Evolutionary conservation across 2,113 vertebrate species (phyloP), one percentile per base, ranked within the genome.

Genomic region (Corvus hawaiiensis): DNA sequence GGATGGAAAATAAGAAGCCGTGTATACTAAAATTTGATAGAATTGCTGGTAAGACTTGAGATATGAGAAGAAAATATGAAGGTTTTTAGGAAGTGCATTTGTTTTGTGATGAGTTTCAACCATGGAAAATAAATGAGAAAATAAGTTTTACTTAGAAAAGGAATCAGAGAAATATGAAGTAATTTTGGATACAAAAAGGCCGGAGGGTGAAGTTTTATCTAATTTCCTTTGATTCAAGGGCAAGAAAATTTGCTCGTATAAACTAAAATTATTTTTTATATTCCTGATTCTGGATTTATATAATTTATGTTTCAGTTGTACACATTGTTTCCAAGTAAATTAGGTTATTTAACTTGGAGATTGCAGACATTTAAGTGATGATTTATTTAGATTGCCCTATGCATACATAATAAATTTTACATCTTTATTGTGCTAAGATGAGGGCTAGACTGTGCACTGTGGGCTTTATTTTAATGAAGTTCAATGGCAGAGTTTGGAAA

Each of bases 311-410:
- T 80, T 91, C 79, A 83, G 30, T 91, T 86, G 27, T 90, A 66
- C 30, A 90, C 79, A 94, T 89, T 93, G 67, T 92, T 96, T 81
- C 51, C 33, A 87, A 96, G 81, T 80, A 78, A 91, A 84, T 93
- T 96, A 81, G 35, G 43, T 92, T 96, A 90, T 88, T 96, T 96
- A 92, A 89, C 75, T 92, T 76, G 69, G 66, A 89, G 59, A 93
- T 59, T 58, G 56, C 8, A 96, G 76, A 73, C 51, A 90, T 89
- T 94, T 75, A 95, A 90, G 27, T 89, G 13, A 90, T 87, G 22
- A 89, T 97, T 97, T 95, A 92, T 93, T 93, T 93, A 96, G 82
- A 87, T 76, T 91, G 67, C 41, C 21, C 48, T 93, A 90, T 93
- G 81, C 75, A 94, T 94, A 37, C 27, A 73, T 18, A 76, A 83